phyloP scores from a whole-genome alignment of 2,888 invertebrate genomes.

The Tortrix viridana region DNA sequence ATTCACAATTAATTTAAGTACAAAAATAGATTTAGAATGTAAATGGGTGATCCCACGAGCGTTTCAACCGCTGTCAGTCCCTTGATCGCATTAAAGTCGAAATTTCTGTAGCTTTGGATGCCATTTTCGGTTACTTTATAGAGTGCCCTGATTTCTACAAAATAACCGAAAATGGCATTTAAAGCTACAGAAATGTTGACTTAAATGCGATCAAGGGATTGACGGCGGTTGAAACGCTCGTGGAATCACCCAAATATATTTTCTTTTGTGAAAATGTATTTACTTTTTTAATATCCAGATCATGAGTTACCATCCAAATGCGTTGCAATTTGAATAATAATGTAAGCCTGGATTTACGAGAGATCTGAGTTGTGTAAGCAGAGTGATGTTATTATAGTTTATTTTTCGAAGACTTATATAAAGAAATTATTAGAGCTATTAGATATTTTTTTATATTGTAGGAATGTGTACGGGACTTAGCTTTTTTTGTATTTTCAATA shows the following conservation, averaged over 20 bases:
- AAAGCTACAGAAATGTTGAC: no score
- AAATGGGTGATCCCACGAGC: no score
- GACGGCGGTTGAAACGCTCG: no score
- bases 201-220: no score
- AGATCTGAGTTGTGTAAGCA: constrained; percentile 37
- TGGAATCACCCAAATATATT: no score
- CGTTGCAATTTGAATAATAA: constrained; percentile 20
- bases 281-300: constrained; percentile 28
- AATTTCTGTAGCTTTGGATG: no score
- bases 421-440: constrained; percentile 19
- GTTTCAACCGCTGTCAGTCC: no score
- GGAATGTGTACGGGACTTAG: constrained; percentile 19
- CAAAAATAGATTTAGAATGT: constrained; percentile 34
- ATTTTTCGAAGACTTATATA: constrained; percentile 40
- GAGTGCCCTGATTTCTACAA: no score
- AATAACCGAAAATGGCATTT: no score
- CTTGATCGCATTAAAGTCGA: no score
- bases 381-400: constrained; percentile 33
- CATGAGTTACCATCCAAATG: constrained; percentile 30
- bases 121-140: no score
- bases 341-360: constrained; percentile 22
- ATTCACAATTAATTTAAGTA: constrained; percentile 29
- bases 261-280: constrained; percentile 29
- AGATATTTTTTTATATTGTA: constrained; percentile 33
- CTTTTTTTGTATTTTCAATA: constrained; percentile 29